phyloP scores from a whole-genome alignment of 2,113 vertebrate genomes.

The Oxyura jamaicensis region DNA sequence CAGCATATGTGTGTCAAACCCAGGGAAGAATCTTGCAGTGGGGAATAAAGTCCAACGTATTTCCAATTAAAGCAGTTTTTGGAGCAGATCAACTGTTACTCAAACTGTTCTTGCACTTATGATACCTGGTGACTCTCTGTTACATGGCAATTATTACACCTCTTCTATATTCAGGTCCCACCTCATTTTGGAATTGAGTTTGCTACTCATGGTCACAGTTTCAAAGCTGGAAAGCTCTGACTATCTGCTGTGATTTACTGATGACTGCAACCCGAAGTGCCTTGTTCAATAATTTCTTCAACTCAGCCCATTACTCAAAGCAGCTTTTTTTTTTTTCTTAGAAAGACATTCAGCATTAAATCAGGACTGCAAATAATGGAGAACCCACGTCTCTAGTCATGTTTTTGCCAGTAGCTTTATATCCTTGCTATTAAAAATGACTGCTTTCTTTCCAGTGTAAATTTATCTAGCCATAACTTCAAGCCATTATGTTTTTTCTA shows the following conservation, averaged over 20 bases:
- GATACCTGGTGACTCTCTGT: neutral
- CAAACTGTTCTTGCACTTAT: neutral
- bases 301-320: neutral
- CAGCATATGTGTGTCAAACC: neutral
- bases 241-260: neutral
- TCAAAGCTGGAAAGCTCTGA: neutral
- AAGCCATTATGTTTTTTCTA: neutral
- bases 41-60: neutral
- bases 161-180: neutral
- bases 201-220: neutral
- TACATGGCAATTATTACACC: neutral
- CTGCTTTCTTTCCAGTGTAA: neutral
- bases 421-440: neutral
- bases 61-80: neutral
- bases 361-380: neutral
- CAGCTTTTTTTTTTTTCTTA: neutral
- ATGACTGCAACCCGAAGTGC: neutral
- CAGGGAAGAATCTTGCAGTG: neutral
- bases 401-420: neutral
- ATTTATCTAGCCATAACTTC: constrained; percentile 9
- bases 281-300: neutral
- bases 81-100: neutral
- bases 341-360: neutral
- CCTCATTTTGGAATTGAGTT: neutral
- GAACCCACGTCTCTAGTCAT: neutral